Evolutionary conservation across 2,797 vertebrate species (phyloP).

Genomic region (Pogoniulus pusillus): DNA sequence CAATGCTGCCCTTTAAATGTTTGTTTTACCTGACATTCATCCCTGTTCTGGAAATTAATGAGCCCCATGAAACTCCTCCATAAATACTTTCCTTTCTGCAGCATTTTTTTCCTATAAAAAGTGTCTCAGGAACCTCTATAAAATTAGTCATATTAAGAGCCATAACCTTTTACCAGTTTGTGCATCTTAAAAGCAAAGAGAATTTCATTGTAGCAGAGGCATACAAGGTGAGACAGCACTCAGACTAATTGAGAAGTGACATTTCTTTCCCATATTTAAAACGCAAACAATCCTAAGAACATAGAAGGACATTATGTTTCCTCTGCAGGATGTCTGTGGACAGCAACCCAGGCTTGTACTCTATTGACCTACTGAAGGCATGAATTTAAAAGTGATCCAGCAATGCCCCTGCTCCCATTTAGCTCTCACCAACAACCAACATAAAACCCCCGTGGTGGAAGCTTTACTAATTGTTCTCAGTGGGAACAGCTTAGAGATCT

Average conservation of each 20-base stretch:
- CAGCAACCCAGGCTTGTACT: not conserved
- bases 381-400: not conserved
- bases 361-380: not conserved
- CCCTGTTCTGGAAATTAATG: constrained; percentile 3
- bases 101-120: not conserved
- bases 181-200: not conserved
- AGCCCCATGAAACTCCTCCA: not conserved
- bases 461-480: not conserved
- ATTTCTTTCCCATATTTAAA: not conserved
- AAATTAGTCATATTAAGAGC: not conserved
- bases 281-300: not conserved
- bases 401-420: not conserved
- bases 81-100: not conserved
- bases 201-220: not conserved
- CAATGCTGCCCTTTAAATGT: constrained; percentile 49
- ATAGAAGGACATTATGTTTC: not conserved
- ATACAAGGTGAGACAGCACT: not conserved
- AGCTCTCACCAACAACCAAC: not conserved
- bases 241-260: not conserved
- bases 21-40: constrained; percentile 45
- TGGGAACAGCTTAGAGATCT: not conserved
- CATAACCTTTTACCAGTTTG: not conserved
- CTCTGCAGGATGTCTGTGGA: not conserved
- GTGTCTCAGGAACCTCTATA: not conserved
- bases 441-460: not conserved